phyloP scores from a whole-genome alignment of 2,113 vertebrate species.

The Pygoscelis adeliae region DNA sequence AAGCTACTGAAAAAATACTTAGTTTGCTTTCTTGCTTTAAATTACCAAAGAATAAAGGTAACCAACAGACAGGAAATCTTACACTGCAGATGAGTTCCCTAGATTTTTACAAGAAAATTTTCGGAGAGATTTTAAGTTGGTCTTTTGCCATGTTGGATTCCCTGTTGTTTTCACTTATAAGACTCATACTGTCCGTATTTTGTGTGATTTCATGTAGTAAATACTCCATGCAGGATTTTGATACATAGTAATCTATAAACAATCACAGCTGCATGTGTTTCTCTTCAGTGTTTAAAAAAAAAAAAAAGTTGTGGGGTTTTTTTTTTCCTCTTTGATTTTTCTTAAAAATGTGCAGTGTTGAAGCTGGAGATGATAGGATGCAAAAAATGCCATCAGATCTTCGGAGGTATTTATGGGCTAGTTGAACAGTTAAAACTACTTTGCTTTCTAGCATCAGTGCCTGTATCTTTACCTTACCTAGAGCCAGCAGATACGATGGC shows the following conservation, averaged over 20 bases:
- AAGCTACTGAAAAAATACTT: constrained; percentile 24
- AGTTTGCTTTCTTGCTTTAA: constrained; percentile 33
- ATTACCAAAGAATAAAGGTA: not conserved
- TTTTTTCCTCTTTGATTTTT: not conserved
- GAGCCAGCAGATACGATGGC: not conserved
- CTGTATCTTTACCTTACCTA: not conserved
- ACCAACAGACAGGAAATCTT: not conserved
- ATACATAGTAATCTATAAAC: not conserved
- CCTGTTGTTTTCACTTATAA: not conserved
- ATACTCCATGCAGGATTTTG: not conserved
- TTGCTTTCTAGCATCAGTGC: not conserved
- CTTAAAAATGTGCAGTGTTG: not conserved
- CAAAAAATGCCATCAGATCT: not conserved
- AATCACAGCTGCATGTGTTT: not conserved
- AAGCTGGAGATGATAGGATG: not conserved
- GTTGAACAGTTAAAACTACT: not conserved
- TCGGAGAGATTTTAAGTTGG: not conserved
- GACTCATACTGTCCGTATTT: not conserved
- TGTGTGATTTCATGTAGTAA: not conserved
- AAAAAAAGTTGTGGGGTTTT: rapidly evolving
- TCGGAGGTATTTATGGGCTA: not conserved
- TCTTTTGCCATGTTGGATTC: not conserved
- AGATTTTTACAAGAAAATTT: not conserved
- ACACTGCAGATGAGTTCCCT: not conserved
- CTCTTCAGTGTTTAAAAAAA: not conserved